Conservation (phyloP, 2,888 invertebrate genomes). For the Alloplasta piceator region DNA sequence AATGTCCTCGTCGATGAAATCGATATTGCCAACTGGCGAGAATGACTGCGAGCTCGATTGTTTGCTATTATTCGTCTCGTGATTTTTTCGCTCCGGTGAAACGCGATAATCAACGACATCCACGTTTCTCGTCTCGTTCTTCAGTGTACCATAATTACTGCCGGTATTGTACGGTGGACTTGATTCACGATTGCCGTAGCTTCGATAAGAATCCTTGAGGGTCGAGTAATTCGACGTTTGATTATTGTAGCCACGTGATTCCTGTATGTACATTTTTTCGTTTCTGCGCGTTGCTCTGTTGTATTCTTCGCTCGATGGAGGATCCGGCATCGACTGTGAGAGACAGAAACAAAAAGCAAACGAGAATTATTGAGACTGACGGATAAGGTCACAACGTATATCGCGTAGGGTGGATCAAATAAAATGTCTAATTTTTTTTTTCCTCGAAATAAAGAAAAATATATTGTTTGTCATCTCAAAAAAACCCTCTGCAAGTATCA, state of each 20-base stretch:
- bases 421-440: no score
- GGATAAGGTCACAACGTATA: constrained; percentile 30
- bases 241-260: constrained; percentile 75
- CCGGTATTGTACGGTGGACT: constrained; percentile 77
- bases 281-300: constrained; percentile 71
- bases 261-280: constrained; percentile 79
- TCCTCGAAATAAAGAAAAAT: no score
- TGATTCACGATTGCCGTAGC: constrained; percentile 77
- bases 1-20: constrained; percentile 87
- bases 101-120: constrained; percentile 74
- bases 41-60: constrained; percentile 76
- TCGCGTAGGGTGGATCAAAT: no score
- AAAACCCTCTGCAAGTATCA: no score
- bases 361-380: constrained; percentile 40
- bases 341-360: not conserved
- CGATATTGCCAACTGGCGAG: constrained; percentile 83
- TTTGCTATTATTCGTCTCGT: constrained; percentile 62
- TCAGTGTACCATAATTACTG: constrained; percentile 78
- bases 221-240: constrained; percentile 79
- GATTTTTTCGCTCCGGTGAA: constrained; percentile 74
- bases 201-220: constrained; percentile 80
- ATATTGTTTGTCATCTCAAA: no score
- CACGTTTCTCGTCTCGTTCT: constrained; percentile 74
- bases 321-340: constrained; percentile 81
- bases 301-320: constrained; percentile 78